phyloP scores from a whole-genome alignment of 2,113 vertebrate genomes.

The Okapia johnstoni region DNA sequence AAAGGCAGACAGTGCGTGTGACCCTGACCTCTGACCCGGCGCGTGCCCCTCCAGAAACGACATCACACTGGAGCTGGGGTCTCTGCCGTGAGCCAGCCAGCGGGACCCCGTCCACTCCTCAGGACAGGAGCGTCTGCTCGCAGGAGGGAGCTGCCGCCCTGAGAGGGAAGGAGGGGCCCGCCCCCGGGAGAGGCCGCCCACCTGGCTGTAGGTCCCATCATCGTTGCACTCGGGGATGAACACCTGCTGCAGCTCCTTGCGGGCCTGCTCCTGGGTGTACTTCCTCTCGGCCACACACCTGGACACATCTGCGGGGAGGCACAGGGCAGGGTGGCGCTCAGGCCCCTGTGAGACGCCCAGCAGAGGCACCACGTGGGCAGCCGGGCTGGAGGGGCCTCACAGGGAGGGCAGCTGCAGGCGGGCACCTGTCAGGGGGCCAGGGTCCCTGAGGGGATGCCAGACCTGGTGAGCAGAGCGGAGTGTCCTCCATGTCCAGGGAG shows the following conservation, averaged over 20 bases:
- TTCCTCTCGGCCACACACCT: constrained; percentile 97
- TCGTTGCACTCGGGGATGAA: constrained; percentile 97
- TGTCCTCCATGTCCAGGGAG: fast-evolving
- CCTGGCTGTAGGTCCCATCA: constrained; percentile 97
- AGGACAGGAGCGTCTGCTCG: fast-evolving
- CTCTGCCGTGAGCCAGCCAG: fast-evolving
- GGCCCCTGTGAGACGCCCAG: neutral
- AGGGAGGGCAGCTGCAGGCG: fast-evolving
- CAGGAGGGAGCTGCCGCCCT: fast-evolving
- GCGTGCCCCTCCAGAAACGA: fast-evolving
- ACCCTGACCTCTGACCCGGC: fast-evolving
- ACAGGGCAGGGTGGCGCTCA: neutral
- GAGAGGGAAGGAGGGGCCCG: fast-evolving
- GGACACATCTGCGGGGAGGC: constrained; percentile 88
- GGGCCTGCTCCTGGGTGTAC: constrained; percentile 97
- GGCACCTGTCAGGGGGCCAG: neutral
- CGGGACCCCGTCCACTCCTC: fast-evolving
- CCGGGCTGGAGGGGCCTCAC: neutral
- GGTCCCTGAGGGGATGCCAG: neutral
- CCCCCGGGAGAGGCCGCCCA: neutral
- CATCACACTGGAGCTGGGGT: neutral
- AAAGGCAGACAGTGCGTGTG: fast-evolving
- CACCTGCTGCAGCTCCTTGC: constrained; percentile 94
- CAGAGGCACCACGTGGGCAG: neutral
- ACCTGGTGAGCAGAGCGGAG: fast-evolving